Percentiles rank a stretch among this genome's conserved stretches.
Conservation (phyloP, 2,888 invertebrate genomes). For the Eristalis arbustorum region DNA sequence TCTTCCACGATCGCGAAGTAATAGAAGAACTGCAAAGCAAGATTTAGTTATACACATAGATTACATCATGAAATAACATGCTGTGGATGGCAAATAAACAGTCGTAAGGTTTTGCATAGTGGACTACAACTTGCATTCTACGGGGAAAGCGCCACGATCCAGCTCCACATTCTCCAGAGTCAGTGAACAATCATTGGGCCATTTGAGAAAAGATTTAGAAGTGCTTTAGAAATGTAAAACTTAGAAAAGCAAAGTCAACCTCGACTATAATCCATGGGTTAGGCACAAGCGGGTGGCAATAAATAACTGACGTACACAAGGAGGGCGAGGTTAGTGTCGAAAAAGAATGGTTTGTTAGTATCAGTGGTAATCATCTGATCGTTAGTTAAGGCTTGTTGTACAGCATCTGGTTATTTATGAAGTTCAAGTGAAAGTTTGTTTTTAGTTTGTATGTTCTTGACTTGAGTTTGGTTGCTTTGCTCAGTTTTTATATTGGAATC, state of each 20-base stretch:
- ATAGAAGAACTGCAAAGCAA: constrained; percentile 83
- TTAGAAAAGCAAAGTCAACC: too few species aligned
- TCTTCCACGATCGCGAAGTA: constrained; percentile 99
- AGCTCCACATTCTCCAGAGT: background rate
- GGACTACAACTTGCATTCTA: background rate
- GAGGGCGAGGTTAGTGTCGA: background rate
- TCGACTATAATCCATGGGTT: too few species aligned
- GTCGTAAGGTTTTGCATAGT: background rate
- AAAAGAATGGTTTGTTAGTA: background rate
- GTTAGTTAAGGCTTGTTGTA: background rate
- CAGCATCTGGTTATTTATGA: background rate
- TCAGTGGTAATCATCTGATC: background rate
- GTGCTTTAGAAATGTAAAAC: too few species aligned
- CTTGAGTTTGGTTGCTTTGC: too few species aligned
- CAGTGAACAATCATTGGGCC: too few species aligned
- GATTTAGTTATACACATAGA: background rate
- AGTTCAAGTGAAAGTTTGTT: too few species aligned
- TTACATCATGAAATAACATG: background rate
- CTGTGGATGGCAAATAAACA: background rate
- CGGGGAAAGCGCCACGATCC: background rate
- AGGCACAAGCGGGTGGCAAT: too few species aligned
- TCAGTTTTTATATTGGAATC: too few species aligned
- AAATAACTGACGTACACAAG: background rate
- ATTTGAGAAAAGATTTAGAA: too few species aligned
- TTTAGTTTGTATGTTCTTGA: too few species aligned